Conservation (phyloP, 2,797 vertebrate genomes). For the Setipinna tenuifilis region DNA sequence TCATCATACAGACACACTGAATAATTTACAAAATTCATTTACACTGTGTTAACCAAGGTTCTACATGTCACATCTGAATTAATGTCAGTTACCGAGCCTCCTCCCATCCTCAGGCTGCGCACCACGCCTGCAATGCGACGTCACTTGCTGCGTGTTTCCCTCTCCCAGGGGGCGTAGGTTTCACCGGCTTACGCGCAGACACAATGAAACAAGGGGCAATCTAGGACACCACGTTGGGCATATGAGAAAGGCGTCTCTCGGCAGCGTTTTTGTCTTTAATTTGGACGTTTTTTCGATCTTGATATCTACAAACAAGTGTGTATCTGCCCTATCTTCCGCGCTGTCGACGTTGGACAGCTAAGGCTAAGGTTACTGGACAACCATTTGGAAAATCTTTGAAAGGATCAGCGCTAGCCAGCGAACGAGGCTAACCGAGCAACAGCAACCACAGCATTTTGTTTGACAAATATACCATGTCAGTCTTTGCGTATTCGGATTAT, state of each 20-base stretch:
- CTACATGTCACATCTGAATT: background rate
- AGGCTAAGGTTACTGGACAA: conserved; percentile 45
- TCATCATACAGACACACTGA: too few species aligned
- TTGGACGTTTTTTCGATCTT: conserved; percentile 44
- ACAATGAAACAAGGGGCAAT: conserved; percentile 78
- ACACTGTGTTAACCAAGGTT: background rate
- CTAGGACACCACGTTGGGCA: conserved; percentile 65
- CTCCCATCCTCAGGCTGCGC: background rate
- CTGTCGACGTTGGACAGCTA: conserved; percentile 38
- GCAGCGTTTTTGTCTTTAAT: conserved; percentile 45
- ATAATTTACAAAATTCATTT: too few species aligned
- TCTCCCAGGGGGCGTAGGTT: conserved; percentile 78
- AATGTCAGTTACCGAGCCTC: background rate
- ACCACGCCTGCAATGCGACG: conserved; percentile 51
- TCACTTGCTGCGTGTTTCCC: conserved; percentile 64
- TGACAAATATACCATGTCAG: conserved; percentile 66
- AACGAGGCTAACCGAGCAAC: conserved; percentile 47
- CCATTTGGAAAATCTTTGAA: conserved; percentile 27
- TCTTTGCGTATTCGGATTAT: conserved; percentile 83
- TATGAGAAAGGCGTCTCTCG: conserved; percentile 55
- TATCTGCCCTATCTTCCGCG: conserved; percentile 11
- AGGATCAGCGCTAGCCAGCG: conserved; percentile 53
- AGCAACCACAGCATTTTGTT: conserved; percentile 32
- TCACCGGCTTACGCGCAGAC: conserved; percentile 79
- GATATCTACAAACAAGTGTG: background rate